Evolutionary conservation across 2,888 invertebrate genomes (phyloP).

Genomic region (Nephrotoma flavescens): DNA sequence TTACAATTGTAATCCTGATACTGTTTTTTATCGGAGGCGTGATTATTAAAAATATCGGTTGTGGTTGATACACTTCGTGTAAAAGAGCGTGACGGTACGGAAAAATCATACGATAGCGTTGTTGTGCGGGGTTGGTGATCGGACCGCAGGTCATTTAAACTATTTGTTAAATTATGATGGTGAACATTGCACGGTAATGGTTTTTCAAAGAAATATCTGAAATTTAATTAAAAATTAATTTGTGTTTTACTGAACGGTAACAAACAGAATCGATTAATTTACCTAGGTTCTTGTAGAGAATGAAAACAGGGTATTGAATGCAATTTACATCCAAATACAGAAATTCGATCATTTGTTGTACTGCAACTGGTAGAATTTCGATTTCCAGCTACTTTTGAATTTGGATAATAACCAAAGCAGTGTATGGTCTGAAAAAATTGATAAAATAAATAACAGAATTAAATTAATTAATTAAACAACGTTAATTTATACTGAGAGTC

Average conservation of each 20-base stretch:
- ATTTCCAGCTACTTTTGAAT: not conserved
- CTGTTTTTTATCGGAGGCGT: not conserved
- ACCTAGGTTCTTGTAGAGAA: not conserved
- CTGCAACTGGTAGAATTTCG: not conserved
- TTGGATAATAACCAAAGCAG: not conserved
- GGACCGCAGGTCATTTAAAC: slow-evolving; percentile 29
- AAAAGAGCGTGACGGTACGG: slow-evolving; percentile 25
- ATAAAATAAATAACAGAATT: too few species aligned
- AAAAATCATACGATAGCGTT: slow-evolving; percentile 14
- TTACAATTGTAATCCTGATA: not conserved
- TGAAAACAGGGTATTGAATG: not conserved
- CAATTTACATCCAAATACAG: slow-evolving; percentile 2
- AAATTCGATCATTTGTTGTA: not conserved
- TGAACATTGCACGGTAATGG: slow-evolving; percentile 27
- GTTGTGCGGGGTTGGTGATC: slow-evolving; percentile 18
- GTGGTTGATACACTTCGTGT: slow-evolving; percentile 31
- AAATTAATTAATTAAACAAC: too few species aligned
- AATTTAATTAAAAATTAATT: not conserved
- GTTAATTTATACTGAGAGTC: too few species aligned
- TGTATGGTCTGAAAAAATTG: not conserved
- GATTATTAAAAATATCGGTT: slow-evolving; percentile 24
- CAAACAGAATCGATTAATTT: not conserved
- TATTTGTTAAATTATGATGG: slow-evolving; percentile 28
- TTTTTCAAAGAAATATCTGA: slow-evolving; percentile 28
- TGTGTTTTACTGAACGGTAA: not conserved